phyloP scores from a whole-genome alignment of 2,113 vertebrate genomes.

The Takifugu flavidus region DNA sequence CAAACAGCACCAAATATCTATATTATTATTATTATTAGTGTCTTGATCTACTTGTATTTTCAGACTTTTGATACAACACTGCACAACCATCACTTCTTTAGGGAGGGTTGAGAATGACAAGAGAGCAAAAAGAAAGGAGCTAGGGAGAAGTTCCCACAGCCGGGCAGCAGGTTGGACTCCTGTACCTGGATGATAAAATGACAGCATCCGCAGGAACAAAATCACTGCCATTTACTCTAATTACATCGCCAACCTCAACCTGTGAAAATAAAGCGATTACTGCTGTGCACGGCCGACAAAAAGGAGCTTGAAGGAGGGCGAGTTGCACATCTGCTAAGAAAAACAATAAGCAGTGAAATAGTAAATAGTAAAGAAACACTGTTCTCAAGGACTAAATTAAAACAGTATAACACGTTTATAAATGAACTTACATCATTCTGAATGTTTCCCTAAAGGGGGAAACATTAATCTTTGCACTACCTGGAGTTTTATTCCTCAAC shows the following conservation, averaged over 20 bases:
- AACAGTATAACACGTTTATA: no score
- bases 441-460: conserved; percentile 6
- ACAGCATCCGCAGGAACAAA: conserved; percentile 94
- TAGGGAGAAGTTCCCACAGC: conserved; percentile 58
- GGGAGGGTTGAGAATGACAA: conserved; percentile 54
- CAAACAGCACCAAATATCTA: background rate
- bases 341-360: background rate
- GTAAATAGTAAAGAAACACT: background rate
- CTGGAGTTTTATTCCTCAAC: conserved; percentile 19
- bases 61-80: background rate
- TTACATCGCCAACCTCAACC: conserved; percentile 97
- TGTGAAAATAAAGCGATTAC: conserved; percentile 92
- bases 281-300: conserved; percentile 56
- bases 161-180: conserved; percentile 73
- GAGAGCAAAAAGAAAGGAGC: conserved; percentile 14
- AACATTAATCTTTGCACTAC: background rate
- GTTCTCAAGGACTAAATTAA: no score
- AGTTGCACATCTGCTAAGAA: conserved; percentile 13
- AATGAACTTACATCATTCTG: background rate
- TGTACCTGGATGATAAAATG: conserved; percentile 97
- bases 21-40: background rate
- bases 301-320: conserved; percentile 12
- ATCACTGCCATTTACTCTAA: conserved; percentile 97
- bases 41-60: background rate
- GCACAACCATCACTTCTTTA: conserved; percentile 85